Evolutionary conservation across 2,797 vertebrate genomes (phyloP).

Genomic region (Zalophus californianus): DNA sequence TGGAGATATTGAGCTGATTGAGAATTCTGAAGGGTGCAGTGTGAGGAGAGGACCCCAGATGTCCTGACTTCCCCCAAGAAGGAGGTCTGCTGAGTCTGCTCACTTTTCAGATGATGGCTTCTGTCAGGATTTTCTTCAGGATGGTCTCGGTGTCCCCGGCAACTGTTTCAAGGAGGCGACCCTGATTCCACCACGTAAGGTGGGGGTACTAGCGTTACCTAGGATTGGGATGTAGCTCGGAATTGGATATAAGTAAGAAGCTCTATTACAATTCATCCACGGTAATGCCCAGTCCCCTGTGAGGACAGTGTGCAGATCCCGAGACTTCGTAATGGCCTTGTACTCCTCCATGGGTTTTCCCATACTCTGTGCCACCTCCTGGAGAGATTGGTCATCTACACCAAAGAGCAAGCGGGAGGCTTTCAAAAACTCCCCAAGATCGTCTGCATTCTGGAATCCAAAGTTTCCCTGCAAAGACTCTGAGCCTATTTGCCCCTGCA

Average conservation of each 20-base stretch:
- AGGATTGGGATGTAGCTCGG: neutral
- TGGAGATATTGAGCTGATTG: neutral
- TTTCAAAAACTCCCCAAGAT: neutral
- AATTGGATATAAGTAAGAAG: neutral
- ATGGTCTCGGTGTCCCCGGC: conserved; percentile 41
- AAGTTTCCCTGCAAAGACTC: fast-evolving
- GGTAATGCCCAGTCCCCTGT: neutral
- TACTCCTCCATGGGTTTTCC: conserved; percentile 34
- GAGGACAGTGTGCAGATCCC: neutral
- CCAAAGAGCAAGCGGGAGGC: conserved; percentile 64
- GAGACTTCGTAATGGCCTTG: neutral
- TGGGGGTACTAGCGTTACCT: fast-evolving
- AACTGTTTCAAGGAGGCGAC: neutral
- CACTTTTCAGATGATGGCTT: neutral
- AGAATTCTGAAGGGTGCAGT: neutral
- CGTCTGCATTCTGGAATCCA: neutral
- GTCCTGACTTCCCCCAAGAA: neutral
- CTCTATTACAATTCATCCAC: neutral
- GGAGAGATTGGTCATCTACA: conserved; percentile 78
- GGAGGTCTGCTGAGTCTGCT: neutral
- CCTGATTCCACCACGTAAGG: neutral
- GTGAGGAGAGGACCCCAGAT: neutral
- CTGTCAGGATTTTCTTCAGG: neutral
- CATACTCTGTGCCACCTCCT: conserved; percentile 63
- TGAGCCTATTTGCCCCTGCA: neutral